A percentile compares a stretch with the other conserved stretches of the same genome.
Evolutionary conservation across 2,888 invertebrate species (phyloP).

Genomic region (Polylopha cassiicola): DNA sequence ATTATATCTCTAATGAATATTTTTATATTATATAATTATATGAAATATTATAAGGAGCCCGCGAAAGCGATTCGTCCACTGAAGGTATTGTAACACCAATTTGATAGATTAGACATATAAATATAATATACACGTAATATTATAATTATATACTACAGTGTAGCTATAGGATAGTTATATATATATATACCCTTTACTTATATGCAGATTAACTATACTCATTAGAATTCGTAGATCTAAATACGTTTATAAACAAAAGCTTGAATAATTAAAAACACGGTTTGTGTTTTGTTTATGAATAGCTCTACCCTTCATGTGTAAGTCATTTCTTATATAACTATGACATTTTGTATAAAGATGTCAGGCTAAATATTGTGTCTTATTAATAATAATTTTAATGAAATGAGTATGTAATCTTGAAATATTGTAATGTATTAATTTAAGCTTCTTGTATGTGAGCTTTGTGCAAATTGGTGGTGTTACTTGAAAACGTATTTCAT

Average conservation of each 20-base stretch:
- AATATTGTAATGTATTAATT: slow-evolving; percentile 17
- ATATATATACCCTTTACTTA: not conserved
- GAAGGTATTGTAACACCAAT: slow-evolving; percentile 73
- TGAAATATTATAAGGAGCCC: slow-evolving; percentile 48
- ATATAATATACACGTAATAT: slow-evolving; percentile 27
- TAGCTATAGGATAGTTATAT: slow-evolving; percentile 1
- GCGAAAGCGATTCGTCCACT: slow-evolving; percentile 69
- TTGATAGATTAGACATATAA: slow-evolving; percentile 42
- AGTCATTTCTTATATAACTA: slow-evolving; percentile 19
- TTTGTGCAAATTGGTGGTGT: too few species aligned
- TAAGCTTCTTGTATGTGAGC: slow-evolving; percentile 8
- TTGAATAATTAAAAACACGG: too few species aligned
- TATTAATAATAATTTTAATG: slow-evolving; percentile 40
- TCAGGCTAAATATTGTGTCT: slow-evolving; percentile 50
- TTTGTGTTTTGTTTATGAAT: too few species aligned
- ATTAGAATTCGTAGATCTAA: not conserved
- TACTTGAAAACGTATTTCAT: too few species aligned
- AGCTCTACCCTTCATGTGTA: too few species aligned
- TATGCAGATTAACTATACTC: slow-evolving; percentile 12
- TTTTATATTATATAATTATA: slow-evolving; percentile 29
- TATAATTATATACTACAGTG: slow-evolving; percentile 21
- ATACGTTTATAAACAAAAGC: too few species aligned
- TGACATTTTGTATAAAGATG: slow-evolving; percentile 27
- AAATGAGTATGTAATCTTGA: slow-evolving; percentile 26
- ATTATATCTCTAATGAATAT: slow-evolving; percentile 23